Evolutionary conservation across 1,140 invertebrate species (phyloP).

Genomic region (Propsilocerus akamusi): DNA sequence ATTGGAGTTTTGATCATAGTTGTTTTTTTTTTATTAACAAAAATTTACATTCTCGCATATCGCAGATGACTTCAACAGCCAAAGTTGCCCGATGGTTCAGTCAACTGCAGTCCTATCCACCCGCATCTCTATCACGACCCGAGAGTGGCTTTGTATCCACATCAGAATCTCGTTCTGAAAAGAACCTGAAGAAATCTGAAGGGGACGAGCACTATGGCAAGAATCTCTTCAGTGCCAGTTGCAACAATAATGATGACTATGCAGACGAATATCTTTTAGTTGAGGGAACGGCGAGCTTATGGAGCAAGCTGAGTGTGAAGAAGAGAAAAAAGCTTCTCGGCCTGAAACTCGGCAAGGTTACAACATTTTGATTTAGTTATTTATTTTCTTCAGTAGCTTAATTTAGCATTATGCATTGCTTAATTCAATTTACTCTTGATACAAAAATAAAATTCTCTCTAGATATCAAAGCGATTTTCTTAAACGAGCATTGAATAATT

Average conservation of each 20-base stretch:
- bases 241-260: slow-evolving; percentile 24
- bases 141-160: slow-evolving; percentile 49
- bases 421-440: too few relatives aligned
- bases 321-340: slow-evolving; percentile 42
- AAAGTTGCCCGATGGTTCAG: slow-evolving; percentile 58
- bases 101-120: slow-evolving; percentile 33
- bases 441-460: too few relatives aligned
- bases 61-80: slow-evolving; percentile 43
- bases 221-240: slow-evolving; percentile 21
- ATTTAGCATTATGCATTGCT: too few relatives aligned
- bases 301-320: slow-evolving; percentile 41
- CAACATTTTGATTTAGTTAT: slow-evolving; percentile 30
- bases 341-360: slow-evolving; percentile 41
- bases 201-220: slow-evolving; percentile 21
- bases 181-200: slow-evolving; percentile 13
- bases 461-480: too few relatives aligned
- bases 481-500: too few relatives aligned
- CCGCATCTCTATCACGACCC: slow-evolving; percentile 38
- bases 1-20: too few relatives aligned
- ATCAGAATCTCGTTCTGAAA: slow-evolving; percentile 25
- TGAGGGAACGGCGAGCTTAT: slow-evolving; percentile 33
- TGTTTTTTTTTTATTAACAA: not conserved
- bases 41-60: slow-evolving; percentile 7
- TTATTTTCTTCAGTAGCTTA: too few relatives aligned
- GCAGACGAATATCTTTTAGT: slow-evolving; percentile 29